phyloP scores from a whole-genome alignment of 2,113 vertebrate genomes.

The Vulpes vulpes region DNA sequence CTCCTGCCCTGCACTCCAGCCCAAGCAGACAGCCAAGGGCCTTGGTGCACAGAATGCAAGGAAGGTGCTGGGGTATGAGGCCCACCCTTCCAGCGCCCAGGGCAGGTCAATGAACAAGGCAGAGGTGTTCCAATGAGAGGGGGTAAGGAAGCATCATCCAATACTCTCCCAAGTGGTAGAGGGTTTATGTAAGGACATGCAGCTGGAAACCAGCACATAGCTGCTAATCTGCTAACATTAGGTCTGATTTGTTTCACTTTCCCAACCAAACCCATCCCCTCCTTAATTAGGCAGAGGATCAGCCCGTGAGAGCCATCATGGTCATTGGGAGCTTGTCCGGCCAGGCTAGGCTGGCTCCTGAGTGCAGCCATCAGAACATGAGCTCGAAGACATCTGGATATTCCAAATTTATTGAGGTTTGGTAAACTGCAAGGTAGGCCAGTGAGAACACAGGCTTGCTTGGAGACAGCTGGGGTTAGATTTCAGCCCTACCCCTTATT shows the following conservation, averaged over 20 bases:
- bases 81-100: neutral
- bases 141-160: too few species aligned
- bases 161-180: neutral
- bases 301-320: rapidly evolving
- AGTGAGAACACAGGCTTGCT: neutral
- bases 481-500: neutral
- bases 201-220: neutral
- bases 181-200: neutral
- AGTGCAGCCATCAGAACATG: neutral
- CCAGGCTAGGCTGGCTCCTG: neutral
- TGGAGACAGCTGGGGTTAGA: neutral
- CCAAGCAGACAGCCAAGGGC: neutral
- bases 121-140: neutral
- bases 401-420: neutral
- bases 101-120: neutral
- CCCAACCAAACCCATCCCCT: neutral
- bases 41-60: rapidly evolving
- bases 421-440: neutral
- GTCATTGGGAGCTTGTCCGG: neutral
- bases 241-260: neutral
- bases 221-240: neutral
- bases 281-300: neutral
- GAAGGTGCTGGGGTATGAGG: neutral
- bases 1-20: neutral
- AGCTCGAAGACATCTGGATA: neutral